phyloP scores from a whole-genome alignment of 2,888 invertebrate species.

The Drosophila putrida region DNA sequence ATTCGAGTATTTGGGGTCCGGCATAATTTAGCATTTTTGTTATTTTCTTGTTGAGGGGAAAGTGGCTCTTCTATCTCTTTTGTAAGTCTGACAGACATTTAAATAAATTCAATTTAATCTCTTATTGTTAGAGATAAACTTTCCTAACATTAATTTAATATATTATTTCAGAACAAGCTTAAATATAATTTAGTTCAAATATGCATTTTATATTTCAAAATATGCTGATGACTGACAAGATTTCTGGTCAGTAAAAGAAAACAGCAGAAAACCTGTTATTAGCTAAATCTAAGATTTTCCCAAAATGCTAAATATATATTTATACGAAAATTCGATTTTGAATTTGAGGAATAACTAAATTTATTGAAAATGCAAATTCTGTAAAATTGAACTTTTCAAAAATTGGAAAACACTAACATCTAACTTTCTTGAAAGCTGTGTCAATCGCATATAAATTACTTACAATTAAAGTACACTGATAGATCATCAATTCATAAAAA shows the following conservation, averaged over 20 bases:
- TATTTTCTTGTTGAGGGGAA: conserved; percentile 40
- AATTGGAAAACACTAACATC: too few relatives aligned
- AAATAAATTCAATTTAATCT: conserved; percentile 16
- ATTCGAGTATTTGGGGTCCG: conserved; percentile 43
- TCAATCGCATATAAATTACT: too few relatives aligned
- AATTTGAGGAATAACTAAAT: too few relatives aligned
- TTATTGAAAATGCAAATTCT: too few relatives aligned
- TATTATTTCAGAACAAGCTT: not conserved
- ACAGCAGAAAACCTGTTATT: too few relatives aligned
- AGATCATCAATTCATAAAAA: too few relatives aligned
- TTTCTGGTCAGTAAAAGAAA: not conserved
- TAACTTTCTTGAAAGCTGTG: too few relatives aligned
- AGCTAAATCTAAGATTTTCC: too few relatives aligned
- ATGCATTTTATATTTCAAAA: not conserved
- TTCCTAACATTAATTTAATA: not conserved
- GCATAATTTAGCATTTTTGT: conserved; percentile 57
- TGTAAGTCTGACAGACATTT: conserved; percentile 10
- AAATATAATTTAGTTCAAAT: not conserved
- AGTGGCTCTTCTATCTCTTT: conserved; percentile 52
- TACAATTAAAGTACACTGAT: too few relatives aligned
- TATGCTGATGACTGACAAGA: not conserved
- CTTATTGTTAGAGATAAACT: conserved; percentile 1
- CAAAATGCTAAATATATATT: too few relatives aligned
- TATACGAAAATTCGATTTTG: too few relatives aligned
- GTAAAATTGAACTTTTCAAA: too few relatives aligned